Evolutionary conservation across 1,140 invertebrate genomes (phyloP), one percentile per base, ranked within the genome.

Genomic region (Mizuhopecten yessoensis): DNA sequence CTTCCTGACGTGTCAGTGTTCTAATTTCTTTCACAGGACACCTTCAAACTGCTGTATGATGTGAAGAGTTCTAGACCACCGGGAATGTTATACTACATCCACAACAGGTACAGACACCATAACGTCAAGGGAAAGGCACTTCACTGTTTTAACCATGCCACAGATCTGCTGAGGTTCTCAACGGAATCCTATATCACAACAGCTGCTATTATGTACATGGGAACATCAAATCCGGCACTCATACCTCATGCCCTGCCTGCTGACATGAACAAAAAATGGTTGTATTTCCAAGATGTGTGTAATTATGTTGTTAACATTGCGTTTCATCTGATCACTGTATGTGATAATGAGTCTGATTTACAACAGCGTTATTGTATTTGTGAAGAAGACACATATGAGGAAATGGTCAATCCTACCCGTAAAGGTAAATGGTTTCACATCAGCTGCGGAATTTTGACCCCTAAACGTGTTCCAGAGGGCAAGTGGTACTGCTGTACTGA

Each of bases 391-490:
- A 13, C 29, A 34, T 13, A 75, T 29, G 87, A 75, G 15, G 86
- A 87, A 86, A 91, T 91, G 88, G 39, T 91, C 9, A 89, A 91
- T 45, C 34, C 34, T 10, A n/a, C 34, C 20, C 88, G 90, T 34
- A 87, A 29, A 45, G 90, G 90, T 23, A 20, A 49, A 36, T 88
- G 90, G 90, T 90, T 90, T n/a, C n/a, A n/a, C n/a, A n/a, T 45
- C 90, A 88, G 23, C 34, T 90, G 23, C 34, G 75, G 23, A 57
- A 87, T 49, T 10, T 75, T 33, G 87, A 39, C 39, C 36, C 33
- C 87, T 15, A 36, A 87, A n/a, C 29, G 33, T 87, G 86, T 86
- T 39, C 36, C 29, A 45, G 86, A 86, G 29, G 45, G 57, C 45
- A 34, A 34, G 29, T 87, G 36, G 86, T 87, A 23, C 33, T 87